A percentile compares a stretch with the other conserved stretches of the same genome.
Evolutionary conservation across 2,113 vertebrate species (phyloP).

Genomic region (Arvicanthis niloticus): DNA sequence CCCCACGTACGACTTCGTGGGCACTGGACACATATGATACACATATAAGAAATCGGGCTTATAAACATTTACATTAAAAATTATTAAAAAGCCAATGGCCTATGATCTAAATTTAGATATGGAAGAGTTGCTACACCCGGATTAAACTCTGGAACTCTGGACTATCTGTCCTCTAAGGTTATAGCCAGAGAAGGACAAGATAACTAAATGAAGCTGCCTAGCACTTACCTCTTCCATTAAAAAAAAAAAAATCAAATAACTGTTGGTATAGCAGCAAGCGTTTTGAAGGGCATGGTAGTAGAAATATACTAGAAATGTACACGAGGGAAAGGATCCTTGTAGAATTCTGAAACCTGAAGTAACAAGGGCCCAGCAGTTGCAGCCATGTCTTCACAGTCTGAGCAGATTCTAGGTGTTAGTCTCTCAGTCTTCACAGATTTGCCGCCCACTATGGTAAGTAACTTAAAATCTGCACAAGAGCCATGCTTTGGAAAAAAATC

Average conservation of each 20-base stretch:
- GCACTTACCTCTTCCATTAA: neutral
- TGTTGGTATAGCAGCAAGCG: neutral
- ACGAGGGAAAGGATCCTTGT: neutral
- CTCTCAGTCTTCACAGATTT: neutral
- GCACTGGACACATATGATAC: neutral
- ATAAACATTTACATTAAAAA: neutral
- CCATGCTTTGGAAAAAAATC: neutral
- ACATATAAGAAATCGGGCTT: neutral
- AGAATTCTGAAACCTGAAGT: neutral
- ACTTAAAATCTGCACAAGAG: neutral
- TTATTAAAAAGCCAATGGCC: neutral
- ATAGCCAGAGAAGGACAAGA: neutral
- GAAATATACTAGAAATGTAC: neutral
- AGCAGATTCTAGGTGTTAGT: neutral
- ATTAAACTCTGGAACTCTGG: neutral
- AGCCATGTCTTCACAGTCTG: neutral
- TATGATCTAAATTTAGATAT: neutral
- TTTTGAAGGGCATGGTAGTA: neutral
- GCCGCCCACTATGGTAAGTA: neutral
- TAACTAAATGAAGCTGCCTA: neutral
- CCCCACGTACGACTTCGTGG: too few species aligned
- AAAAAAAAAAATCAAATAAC: neutral
- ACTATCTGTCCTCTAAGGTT: neutral
- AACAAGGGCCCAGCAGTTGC: neutral
- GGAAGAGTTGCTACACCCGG: neutral